Conservation (phyloP, 2,113 vertebrate species). For the Chionomys nivalis region DNA sequence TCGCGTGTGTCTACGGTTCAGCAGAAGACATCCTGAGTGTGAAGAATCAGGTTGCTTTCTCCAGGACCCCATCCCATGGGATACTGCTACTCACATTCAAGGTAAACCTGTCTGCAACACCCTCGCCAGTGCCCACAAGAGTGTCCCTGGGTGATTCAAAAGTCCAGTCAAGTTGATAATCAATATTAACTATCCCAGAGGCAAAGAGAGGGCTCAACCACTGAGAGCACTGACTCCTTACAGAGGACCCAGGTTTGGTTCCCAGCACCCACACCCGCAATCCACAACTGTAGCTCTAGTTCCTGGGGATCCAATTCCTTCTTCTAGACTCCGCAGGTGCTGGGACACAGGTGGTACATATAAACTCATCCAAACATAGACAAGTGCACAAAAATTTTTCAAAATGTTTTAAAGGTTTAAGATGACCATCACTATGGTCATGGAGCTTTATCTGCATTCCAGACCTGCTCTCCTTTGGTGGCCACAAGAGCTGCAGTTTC, state of each 20-base stretch:
- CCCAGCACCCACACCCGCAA: background rate
- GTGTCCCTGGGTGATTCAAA: background rate
- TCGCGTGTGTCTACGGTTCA: background rate
- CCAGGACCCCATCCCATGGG: too few relatives aligned
- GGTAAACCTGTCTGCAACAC: background rate
- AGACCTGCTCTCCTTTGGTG: background rate
- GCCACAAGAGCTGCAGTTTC: too few relatives aligned
- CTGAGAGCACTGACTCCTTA: too few relatives aligned
- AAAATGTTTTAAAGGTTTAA: background rate
- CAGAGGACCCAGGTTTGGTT: background rate
- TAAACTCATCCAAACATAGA: background rate
- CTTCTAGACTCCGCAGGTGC: background rate
- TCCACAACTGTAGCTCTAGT: background rate
- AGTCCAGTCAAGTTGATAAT: too few relatives aligned
- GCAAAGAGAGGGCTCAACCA: background rate
- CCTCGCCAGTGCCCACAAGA: background rate
- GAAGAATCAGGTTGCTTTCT: accelerated
- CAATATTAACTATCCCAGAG: background rate
- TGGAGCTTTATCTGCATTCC: background rate
- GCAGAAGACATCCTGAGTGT: too few relatives aligned
- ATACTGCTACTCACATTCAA: background rate
- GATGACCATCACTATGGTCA: too few relatives aligned
- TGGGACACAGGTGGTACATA: too few relatives aligned
- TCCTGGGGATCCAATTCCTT: background rate
- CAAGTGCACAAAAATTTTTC: too few relatives aligned